phyloP scores from a whole-genome alignment of 2,797 vertebrate genomes.

The Channallabes apus region DNA sequence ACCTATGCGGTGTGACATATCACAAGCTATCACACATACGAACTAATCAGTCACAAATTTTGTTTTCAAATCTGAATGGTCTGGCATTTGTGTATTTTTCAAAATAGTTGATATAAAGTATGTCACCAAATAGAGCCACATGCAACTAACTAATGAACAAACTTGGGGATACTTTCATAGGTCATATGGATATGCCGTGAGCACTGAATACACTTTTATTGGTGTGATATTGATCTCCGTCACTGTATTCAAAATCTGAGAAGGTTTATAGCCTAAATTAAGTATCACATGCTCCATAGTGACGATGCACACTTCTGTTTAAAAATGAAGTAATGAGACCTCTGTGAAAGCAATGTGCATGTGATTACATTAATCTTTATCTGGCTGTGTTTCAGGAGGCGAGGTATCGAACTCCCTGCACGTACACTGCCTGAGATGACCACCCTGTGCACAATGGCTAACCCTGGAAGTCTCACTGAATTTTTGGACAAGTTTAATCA shows the following conservation, averaged over 20 bases:
- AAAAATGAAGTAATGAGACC: not conserved
- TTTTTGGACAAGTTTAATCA: conserved; percentile 84
- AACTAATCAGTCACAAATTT: not conserved
- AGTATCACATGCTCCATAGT: not conserved
- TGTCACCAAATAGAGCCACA: not conserved
- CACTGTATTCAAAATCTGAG: not conserved
- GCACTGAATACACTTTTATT: not conserved
- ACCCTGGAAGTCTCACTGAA: conserved; percentile 72
- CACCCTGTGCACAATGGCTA: conserved; percentile 63
- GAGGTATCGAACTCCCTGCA: conserved; percentile 74
- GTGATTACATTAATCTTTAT: not conserved
- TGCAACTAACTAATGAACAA: not conserved
- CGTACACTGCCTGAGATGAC: conserved; percentile 68
- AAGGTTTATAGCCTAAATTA: not conserved
- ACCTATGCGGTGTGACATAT: too few relatives aligned
- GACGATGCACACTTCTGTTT: not conserved
- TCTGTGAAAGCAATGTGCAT: not conserved
- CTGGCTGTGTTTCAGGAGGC: conserved; percentile 70
- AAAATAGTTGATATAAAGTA: not conserved
- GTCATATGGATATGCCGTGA: not conserved
- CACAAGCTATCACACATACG: too few relatives aligned
- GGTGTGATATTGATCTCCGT: not conserved
- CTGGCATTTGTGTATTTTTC: not conserved
- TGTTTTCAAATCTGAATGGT: not conserved
- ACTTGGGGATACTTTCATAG: not conserved